Conservation (phyloP, 2,113 vertebrate species). For the Callospermophilus lateralis region DNA sequence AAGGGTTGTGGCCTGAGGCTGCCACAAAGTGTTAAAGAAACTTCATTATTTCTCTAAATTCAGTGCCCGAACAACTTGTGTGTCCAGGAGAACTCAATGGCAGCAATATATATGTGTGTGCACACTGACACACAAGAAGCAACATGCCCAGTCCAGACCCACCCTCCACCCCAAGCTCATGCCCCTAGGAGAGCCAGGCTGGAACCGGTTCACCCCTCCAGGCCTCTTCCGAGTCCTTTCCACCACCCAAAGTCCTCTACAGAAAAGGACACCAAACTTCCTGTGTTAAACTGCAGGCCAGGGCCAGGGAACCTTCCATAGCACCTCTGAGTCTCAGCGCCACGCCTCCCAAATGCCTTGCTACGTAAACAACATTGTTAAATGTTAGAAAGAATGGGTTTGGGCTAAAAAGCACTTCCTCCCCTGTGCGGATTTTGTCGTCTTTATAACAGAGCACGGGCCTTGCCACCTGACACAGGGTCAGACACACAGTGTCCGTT, state of each 20-base stretch:
- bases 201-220: neutral
- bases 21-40: neutral
- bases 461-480: neutral
- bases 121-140: neutral
- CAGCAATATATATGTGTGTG: no score
- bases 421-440: neutral
- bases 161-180: neutral
- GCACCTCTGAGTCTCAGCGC: neutral
- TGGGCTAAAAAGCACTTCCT: neutral
- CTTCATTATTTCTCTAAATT: neutral
- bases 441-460: neutral
- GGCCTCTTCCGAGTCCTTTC: neutral
- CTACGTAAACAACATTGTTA: neutral
- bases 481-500: neutral
- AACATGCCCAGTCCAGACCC: neutral
- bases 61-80: neutral
- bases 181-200: neutral
- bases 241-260: neutral
- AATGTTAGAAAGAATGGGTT: conserved; percentile 1
- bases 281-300: neutral
- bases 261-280: neutral
- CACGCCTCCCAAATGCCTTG: neutral
- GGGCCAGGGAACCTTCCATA: neutral
- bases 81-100: neutral
- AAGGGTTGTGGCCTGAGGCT: neutral